Base-by-base conservation (phyloP, 2,113 vertebrate genomes). In the Entomyzon cyanotis region DNA sequence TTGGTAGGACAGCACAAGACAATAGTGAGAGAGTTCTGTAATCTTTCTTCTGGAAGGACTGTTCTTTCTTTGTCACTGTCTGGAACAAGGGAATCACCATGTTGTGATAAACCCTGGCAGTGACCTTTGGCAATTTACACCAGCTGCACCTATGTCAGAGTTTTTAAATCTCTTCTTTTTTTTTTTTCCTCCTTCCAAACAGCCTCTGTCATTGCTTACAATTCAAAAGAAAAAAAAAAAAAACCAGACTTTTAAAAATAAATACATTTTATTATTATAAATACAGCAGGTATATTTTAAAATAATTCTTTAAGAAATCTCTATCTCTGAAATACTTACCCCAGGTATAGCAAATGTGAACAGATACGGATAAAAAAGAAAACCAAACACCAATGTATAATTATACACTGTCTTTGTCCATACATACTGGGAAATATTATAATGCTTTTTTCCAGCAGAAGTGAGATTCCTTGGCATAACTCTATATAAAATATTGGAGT, bases 381-480 rank as follows among this genome's bases (percentile, higher is more conserved):
- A 46, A 30, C 6, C 5, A 35, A 11, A 1, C 2, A 20, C 5
- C 16, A 39, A 17, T 5, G 7, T 50, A 16, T 21, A 6, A 11
- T 52, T 77, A 27, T 28, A 8, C 9, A 53, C 10, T 62, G 6
- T 65, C 5, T 70, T 74, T 85, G 9, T 53, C 52, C 16, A 24
- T 46, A 37, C 3, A 15, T 42, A 31, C 4, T 63, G 17, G 52
- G 63, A 92, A 92, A 53, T 50, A 35, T 22, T 46, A 35, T 20
- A 42, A 49, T 67, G 5, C 2, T 20, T 50, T 67, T 49, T 14
- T 12, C 6, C 19, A 59, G 4, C 5, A 79, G 19, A 44, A 52
- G 15, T 65, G 12, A 52, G 9, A 68, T 63, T 86, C 42, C 12
- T 82, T 49, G 10, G 5, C 5, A 7, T 85, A 67, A 52, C 8